Evolutionary conservation across 2,113 vertebrate species (phyloP), one percentile per base, ranked within the genome.

Genomic region (Oncorhynchus tshawytscha): DNA sequence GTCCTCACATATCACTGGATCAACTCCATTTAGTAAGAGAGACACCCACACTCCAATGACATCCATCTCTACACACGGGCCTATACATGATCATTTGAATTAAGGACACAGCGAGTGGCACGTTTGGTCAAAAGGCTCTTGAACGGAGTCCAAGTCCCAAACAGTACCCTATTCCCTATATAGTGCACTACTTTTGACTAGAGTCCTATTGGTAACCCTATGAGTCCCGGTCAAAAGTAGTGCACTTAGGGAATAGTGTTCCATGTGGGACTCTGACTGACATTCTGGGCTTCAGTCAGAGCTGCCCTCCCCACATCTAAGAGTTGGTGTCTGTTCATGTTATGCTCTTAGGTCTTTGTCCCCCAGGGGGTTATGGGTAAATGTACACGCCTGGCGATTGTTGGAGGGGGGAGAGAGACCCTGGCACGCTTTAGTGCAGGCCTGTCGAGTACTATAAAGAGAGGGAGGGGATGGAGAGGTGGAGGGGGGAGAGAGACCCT

Each of bases 401-500:
- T 24, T 34, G 22, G 39, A 48, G 4, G 11, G 8, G 27, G 68
- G 9, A 27, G 20, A 3, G 25, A 27, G 11, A 22, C 16, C 34
- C 67, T 39, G 34, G 6, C 15, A 29, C 11, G 34, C 34, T n/a
- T 15, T 20, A 39, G 31, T 20, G 31, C 34, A n/a, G 20, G 67
- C 31, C n/a, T 69, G 67, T 69, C 67, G 8, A 1, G 25, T 24
- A 18, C n/a, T 31, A 31, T 16, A 71, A 20, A 48, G 49, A 69
- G 60, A 78, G 54, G 6, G 6, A 79, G 51, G 57, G 16, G 71
- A 80, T 25, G 72, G 16, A 0, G 72, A 13, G 24, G 27, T 16
- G 64, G 29, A 24, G 29, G 27, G 16, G 65, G 67, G 8, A 27
- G 20, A 3, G 24, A 27, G 11, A 22, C 16, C 34, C 67, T 34